Conservation (phyloP, 2,888 invertebrate species). For the Sinodicranocentrus sp. region DNA sequence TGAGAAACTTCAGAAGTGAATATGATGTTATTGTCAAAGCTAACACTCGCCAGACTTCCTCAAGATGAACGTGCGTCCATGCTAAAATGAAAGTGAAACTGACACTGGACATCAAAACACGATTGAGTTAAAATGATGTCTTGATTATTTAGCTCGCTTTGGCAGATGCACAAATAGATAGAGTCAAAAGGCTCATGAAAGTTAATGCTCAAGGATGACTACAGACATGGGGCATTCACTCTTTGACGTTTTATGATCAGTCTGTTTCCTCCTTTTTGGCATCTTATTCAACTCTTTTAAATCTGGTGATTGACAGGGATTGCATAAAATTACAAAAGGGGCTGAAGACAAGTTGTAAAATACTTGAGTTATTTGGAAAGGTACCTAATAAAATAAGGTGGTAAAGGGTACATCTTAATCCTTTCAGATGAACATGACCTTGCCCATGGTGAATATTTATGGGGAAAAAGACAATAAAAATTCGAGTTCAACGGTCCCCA, state of each 20-base stretch:
- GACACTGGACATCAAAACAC: constrained; percentile 24
- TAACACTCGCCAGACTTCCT: constrained; percentile 25
- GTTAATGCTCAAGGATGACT: background rate
- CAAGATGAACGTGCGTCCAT: background rate
- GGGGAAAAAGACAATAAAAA: constrained; percentile 36
- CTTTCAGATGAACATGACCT: constrained; percentile 1
- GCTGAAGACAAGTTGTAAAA: background rate
- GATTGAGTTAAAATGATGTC: constrained; percentile 28
- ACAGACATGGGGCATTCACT: constrained; percentile 21
- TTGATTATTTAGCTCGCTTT: constrained; percentile 5
- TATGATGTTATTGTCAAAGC: constrained; percentile 19
- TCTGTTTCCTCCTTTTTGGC: constrained; percentile 39
- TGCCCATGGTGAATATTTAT: constrained; percentile 27
- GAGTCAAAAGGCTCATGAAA: too few species aligned
- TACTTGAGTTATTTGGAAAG: too few species aligned
- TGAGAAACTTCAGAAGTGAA: too few species aligned
- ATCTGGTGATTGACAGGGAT: constrained; percentile 4
- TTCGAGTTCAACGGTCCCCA: constrained; percentile 34
- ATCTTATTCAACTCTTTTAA: constrained; percentile 23
- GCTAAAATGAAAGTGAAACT: constrained; percentile 46
- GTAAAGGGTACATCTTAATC: background rate
- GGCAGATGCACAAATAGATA: too few species aligned
- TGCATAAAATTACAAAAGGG: background rate
- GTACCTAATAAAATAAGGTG: too few species aligned
- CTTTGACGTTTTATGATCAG: constrained; percentile 34